A percentile compares a stretch with the other conserved stretches of the same genome.
These are phyloP conservation scores for Drosophila sp. DNA, from an alignment of 1,140 invertebrate species.

Conservation along the genomic window DNA sequence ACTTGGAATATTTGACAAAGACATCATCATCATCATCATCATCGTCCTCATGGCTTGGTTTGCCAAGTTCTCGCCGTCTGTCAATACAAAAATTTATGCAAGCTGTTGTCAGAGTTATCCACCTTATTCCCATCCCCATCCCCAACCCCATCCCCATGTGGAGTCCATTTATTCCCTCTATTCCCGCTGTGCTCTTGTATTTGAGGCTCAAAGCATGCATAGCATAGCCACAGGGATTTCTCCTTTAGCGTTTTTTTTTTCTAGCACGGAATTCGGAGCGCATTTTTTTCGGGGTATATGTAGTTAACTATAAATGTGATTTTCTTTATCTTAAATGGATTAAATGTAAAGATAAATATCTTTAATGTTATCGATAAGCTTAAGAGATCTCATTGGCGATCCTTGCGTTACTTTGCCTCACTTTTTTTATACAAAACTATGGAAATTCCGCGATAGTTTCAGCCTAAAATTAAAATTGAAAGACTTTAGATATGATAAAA, in stretches of 20 bases:
- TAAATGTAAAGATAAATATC: too few relatives aligned
- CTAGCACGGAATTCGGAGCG: background rate
- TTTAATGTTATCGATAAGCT: background rate
- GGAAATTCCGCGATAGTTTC: too few relatives aligned
- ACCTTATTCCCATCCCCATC: background rate
- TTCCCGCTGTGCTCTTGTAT: slow-evolving; percentile 9
- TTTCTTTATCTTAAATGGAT: too few relatives aligned
- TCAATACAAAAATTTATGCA: slow-evolving; percentile 78
- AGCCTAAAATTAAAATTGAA: too few relatives aligned
- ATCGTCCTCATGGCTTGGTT: slow-evolving; percentile 2
- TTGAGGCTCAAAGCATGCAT: slow-evolving; percentile 11
- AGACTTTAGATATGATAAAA: too few relatives aligned
- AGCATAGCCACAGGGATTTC: slow-evolving; percentile 11
- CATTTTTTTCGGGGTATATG: background rate
- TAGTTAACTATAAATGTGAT: too few relatives aligned
- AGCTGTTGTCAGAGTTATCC: slow-evolving; percentile 57
- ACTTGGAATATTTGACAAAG: slow-evolving; percentile 62
- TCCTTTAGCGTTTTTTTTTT: background rate
- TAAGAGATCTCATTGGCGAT: too few relatives aligned
- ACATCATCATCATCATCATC: slow-evolving; percentile 47
- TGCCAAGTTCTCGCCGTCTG: slow-evolving; percentile 66
- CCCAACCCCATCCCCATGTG: background rate
- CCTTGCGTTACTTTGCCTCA: too few relatives aligned
- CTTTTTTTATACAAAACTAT: too few relatives aligned
- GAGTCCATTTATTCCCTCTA: background rate